Base-by-base conservation (phyloP, 35 echinoderm and acorn worm genomes). In the Holothuria glaberrima region DNA sequence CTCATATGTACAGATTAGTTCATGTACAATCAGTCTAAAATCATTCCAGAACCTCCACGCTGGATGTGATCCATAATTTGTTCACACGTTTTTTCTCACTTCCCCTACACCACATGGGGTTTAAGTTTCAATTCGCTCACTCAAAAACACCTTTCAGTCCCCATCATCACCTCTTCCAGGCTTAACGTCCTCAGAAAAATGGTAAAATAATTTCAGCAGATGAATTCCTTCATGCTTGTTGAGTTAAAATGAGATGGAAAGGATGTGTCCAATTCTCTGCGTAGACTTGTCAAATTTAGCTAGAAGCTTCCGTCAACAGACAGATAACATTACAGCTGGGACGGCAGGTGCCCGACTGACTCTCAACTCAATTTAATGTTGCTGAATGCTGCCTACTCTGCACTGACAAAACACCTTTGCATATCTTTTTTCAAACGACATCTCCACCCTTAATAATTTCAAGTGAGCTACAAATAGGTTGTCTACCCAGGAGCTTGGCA, bases 251-350 rank as follows among this genome's bases (percentile, higher is more conserved):
- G 6, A 33, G 66, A 27, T 13, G 66, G 25, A 33, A 33, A 26
- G 21, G 9, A 25, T 30, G 31, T 29, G 25, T 33, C 66, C n/a
- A 25, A 41, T 38, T 75, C 33, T 13, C 3, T 22, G 30, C 28
- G 14, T 22, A 75, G 34, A 48, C 71, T 75, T 38, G 71, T 34
- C 71, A 75, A 41, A 31, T 75, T 41, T 34, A 41, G 34, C 71
- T 75, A 41, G 31, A 7, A 22, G 28, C 21, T 75, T 41, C 44
- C 34, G 71, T 75, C 34, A 38, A 75, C 33, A 41, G 31, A 32
- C 32, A 41, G 71, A 75, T 75, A 75, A 75, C 71, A 41, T 75
- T 75, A 75, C 71, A 41, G 20, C 34, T 41, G 71, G 71, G 33
- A 75, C 71, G 33, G 36, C 71, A 75, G 71, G 71, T 75, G 71